A percentile compares a stretch with the other conserved stretches of the same genome.
These are phyloP conservation scores for Ormyrus thymus DNA, from an alignment of 2,888 invertebrate genomes.

Conservation along the genomic window DNA sequence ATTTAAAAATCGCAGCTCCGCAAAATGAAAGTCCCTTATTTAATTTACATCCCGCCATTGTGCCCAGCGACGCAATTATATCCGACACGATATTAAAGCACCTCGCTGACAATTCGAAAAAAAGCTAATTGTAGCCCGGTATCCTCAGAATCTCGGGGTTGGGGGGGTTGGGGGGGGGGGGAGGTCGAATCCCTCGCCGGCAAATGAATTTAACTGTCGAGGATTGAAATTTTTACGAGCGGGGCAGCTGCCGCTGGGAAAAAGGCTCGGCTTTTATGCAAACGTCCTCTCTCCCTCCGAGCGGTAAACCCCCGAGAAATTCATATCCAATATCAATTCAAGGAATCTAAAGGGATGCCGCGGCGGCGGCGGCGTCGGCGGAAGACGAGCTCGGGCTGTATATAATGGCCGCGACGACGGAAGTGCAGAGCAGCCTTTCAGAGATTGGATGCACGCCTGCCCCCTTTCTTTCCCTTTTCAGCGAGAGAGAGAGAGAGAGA, in stretches of 20 bases:
- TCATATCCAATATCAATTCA: conserved; percentile 55
- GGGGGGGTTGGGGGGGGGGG: too few species aligned
- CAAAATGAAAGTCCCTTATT: too few species aligned
- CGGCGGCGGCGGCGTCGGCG: background rate
- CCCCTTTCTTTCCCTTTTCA: background rate
- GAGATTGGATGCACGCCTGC: conserved; percentile 29
- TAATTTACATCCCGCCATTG: too few species aligned
- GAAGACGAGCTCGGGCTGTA: background rate
- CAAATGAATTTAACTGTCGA: too few species aligned
- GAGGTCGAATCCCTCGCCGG: too few species aligned
- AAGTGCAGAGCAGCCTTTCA: conserved; percentile 30
- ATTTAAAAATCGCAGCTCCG: too few species aligned
- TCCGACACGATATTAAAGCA: too few species aligned
- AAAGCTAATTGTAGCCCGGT: too few species aligned
- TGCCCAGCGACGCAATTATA: too few species aligned
- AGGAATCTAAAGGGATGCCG: conserved; percentile 23
- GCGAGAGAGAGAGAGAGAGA: too few species aligned
- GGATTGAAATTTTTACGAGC: conserved; percentile 36
- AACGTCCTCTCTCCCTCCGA: conserved; percentile 2
- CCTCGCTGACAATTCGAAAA: too few species aligned
- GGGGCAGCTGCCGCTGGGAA: background rate
- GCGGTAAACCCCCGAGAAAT: conserved; percentile 40
- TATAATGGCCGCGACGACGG: conserved; percentile 12
- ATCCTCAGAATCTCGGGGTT: too few species aligned
- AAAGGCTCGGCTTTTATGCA: conserved; percentile 28